These are phyloP conservation scores for Macrochelys suwanniensis DNA, from an alignment of 2,797 vertebrate genomes.

Conservation along the genomic window DNA sequence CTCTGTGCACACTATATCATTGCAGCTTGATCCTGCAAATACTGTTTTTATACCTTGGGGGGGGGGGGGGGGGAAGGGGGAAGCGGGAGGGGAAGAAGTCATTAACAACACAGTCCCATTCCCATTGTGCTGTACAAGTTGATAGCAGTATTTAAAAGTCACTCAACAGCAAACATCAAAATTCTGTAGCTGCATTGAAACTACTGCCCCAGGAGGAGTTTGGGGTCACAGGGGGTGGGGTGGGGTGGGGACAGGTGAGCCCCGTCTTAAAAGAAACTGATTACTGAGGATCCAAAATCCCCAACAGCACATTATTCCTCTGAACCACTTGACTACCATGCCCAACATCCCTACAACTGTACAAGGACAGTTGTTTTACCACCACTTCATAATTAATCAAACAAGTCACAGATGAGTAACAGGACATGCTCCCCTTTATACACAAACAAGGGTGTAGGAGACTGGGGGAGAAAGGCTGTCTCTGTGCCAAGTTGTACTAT, in stretches of 20 bases:
- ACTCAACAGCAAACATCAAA: neutral
- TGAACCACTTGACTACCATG: slow-evolving; percentile 38
- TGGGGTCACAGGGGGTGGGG: neutral
- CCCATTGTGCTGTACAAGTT: neutral
- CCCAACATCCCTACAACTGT: slow-evolving; percentile 34
- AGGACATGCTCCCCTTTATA: neutral
- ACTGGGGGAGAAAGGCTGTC: neutral
- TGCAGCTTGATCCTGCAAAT: slow-evolving; percentile 98
- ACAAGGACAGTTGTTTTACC: neutral
- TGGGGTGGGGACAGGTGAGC: neutral
- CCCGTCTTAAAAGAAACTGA: slow-evolving; percentile 46
- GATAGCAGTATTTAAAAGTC: neutral
- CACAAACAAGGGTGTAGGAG: neutral
- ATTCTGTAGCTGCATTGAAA: neutral
- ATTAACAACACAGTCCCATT: neutral
- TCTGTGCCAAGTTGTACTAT: accelerated
- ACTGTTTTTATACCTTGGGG: slow-evolving; percentile 96
- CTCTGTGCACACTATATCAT: slow-evolving; percentile 97
- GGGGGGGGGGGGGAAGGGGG: neutral
- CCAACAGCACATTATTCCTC: slow-evolving; percentile 31
- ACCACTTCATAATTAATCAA: slow-evolving; percentile 13
- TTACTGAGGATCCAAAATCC: neutral
- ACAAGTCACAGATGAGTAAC: slow-evolving; percentile 25
- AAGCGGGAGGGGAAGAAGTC: neutral
- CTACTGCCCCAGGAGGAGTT: neutral